Evolutionary conservation across 2,797 vertebrate species (phyloP), one percentile per base, ranked within the genome.

Genomic region (Protonibea diacanthus): DNA sequence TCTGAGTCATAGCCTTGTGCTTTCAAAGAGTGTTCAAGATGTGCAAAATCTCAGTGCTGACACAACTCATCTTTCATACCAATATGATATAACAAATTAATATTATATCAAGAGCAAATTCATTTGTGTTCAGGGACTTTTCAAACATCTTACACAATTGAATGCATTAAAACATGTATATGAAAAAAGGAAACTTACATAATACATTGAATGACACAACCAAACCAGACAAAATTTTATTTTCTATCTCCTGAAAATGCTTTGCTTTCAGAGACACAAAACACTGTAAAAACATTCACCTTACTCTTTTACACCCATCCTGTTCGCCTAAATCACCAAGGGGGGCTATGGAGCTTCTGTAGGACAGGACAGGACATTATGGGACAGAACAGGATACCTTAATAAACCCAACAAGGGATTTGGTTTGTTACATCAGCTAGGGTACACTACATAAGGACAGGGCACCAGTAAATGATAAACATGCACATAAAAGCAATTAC

Each of bases 361-460:
- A 42, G 48, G 65, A 49, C 64, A 72, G 53, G 47, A 48, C 25
- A 56, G 55, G 57, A 47, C 38, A 66, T 17, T 52, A 62, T 47
- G 40, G 61, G 57, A 58, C 66, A 69, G 21, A 33, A 61, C 21
- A 77, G 45, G 33, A 52, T 27, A 57, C 48, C 51, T 53, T 51
- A 65, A 77, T 74, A 60, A 56, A 57, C 66, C 42, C 59, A 56
- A 63, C 74, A 48, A 42, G 64, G 78, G 47, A 62, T 56, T 66
- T 56, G 14, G 23, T 73, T 51, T 33, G 20, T 33, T 25, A 17
- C 3, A 69, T 40, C 51, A 67, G 47, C 18, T 5, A 15, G 9
- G 20, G 27, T 55, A 48, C 56, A 71, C 6, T 48, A 42, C 56
- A 71, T 25, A 72, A 42, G 18, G 29, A 55, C 25, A 40, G 6